Evolutionary conservation across 2,888 invertebrate genomes (phyloP).

Genomic region (Dromius quadrimaculatus): DNA sequence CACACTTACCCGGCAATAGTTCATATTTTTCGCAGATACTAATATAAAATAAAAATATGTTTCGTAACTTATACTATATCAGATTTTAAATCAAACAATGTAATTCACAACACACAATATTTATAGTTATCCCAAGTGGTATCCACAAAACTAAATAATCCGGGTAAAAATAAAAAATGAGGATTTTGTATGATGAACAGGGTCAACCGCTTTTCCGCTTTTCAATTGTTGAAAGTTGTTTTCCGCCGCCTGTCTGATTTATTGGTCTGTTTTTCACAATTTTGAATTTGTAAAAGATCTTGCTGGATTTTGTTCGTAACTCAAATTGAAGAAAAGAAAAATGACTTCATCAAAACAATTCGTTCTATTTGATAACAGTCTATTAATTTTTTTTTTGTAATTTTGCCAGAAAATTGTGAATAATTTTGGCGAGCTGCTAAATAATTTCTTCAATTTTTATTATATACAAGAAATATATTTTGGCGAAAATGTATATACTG

Average conservation of each 20-base stretch:
- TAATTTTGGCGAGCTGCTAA: no score
- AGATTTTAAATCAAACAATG: constrained; percentile 3
- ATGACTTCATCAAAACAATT: not conserved
- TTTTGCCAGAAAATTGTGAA: no score
- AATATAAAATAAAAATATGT: constrained; percentile 21
- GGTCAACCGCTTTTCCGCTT: constrained; percentile 29
- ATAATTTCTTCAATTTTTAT: no score
- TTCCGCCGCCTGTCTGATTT: constrained; percentile 41
- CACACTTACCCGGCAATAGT: constrained; percentile 23
- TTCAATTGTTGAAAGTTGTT: constrained; percentile 31
- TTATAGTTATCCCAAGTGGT: constrained; percentile 36
- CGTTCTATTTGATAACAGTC: no score
- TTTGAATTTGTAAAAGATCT: constrained; percentile 38
- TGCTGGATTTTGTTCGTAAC: constrained; percentile 17
- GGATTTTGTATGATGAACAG: constrained; percentile 39
- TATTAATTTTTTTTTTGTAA: no score
- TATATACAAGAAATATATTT: no score
- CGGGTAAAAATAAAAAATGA: constrained; percentile 28
- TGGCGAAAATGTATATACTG: no score
- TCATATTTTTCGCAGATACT: constrained; percentile 4
- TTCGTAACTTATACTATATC: not conserved
- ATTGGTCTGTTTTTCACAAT: constrained; percentile 43
- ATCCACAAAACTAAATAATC: constrained; percentile 42
- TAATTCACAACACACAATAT: constrained; percentile 30
- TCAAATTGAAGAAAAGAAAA: constrained; percentile 24